These are phyloP conservation scores for Phrynocephalus vlangalii DNA, from an alignment of 2,797 vertebrate genomes.

Conservation along the genomic window DNA sequence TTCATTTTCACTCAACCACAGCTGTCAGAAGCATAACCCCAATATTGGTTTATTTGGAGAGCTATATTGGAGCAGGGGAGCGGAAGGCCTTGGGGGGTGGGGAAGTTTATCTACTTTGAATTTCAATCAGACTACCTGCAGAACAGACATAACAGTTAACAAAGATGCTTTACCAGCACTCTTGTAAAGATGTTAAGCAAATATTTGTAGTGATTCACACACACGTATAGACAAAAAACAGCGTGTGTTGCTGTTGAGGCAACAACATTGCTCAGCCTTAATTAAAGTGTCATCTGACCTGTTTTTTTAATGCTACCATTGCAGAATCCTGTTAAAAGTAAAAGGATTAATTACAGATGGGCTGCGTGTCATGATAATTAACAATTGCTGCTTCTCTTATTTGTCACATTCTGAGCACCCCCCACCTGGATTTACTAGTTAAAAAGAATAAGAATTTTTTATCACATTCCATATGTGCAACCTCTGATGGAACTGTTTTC, in stretches of 20 bases:
- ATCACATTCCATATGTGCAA: slow-evolving; percentile 68
- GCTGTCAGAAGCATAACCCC: slow-evolving; percentile 42
- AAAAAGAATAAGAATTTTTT: slow-evolving; percentile 76
- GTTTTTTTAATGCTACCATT: slow-evolving; percentile 69
- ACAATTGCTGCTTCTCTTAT: slow-evolving; percentile 71
- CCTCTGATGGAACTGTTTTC: slow-evolving; percentile 72
- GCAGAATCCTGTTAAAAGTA: slow-evolving; percentile 70
- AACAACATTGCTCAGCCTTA: slow-evolving; percentile 72
- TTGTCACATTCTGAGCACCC: slow-evolving; percentile 72
- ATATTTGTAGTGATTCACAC: slow-evolving; percentile 76
- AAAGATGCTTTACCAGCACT: slow-evolving; percentile 74
- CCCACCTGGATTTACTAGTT: slow-evolving; percentile 61
- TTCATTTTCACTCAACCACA: slow-evolving; percentile 57
- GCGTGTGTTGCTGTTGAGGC: slow-evolving; percentile 73
- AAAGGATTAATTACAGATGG: slow-evolving; percentile 74
- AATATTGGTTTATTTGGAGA: slow-evolving; percentile 46
- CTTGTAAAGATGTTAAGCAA: slow-evolving; percentile 76
- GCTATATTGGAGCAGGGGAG: slow-evolving; percentile 45
- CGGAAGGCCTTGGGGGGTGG: slow-evolving; percentile 46
- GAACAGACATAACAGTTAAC: slow-evolving; percentile 68
- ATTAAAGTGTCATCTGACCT: slow-evolving; percentile 76
- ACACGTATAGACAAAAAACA: slow-evolving; percentile 75
- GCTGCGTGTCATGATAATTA: slow-evolving; percentile 76
- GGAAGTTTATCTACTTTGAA: slow-evolving; percentile 61
- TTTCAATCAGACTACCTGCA: slow-evolving; percentile 71